Conservation (phyloP, 2,113 vertebrate genomes). For the Crotalus horridus region DNA sequence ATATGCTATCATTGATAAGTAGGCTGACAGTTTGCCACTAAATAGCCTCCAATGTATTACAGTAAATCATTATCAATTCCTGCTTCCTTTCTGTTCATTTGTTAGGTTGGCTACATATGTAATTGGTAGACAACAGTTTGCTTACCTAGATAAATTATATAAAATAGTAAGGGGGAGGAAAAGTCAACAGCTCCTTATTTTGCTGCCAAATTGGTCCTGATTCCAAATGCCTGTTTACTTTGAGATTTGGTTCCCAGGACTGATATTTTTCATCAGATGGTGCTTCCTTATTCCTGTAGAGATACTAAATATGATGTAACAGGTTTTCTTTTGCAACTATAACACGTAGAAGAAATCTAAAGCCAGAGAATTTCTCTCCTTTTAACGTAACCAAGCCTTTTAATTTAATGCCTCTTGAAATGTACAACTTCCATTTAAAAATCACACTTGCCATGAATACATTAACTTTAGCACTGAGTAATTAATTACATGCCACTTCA, state of each 20-base stretch:
- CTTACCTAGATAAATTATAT: background rate
- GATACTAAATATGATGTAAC: background rate
- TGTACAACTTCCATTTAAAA: constrained; percentile 69
- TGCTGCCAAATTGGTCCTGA: background rate
- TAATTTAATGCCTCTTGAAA: constrained; percentile 68
- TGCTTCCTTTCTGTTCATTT: background rate
- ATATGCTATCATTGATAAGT: background rate
- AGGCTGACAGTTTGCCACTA: background rate
- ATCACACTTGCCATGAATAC: constrained; percentile 70
- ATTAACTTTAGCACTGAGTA: constrained; percentile 65
- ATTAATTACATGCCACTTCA: constrained; percentile 68
- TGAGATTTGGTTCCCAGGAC: background rate
- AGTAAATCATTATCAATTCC: background rate
- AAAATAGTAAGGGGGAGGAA: background rate
- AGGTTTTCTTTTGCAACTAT: background rate
- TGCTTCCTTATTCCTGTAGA: background rate
- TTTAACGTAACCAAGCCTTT: constrained; percentile 50
- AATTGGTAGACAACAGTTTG: background rate
- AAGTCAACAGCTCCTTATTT: background rate
- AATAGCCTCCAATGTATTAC: background rate
- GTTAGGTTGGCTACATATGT: background rate
- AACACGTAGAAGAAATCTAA: background rate
- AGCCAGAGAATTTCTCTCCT: constrained; percentile 6
- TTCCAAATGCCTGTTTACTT: background rate
- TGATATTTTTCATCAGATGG: background rate